Percentiles rank a stretch among this genome's conserved stretches.
Evolutionary conservation across 2,888 invertebrate genomes (phyloP).

Genomic region (Idaea straminata): DNA sequence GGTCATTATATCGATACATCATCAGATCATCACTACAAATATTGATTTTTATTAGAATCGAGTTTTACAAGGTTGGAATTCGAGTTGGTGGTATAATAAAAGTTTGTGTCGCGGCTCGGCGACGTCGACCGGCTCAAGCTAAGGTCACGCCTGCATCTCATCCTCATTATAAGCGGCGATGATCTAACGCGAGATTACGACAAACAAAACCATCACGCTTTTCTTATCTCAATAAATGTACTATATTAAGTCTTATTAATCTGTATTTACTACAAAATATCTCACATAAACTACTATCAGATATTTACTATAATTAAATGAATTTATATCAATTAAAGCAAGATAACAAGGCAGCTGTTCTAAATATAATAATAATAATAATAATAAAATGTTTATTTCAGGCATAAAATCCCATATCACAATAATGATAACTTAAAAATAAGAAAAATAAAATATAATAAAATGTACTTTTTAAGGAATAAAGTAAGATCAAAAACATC

Average conservation of each 20-base stretch:
- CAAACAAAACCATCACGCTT: constrained; percentile 28
- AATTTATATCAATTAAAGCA: background rate
- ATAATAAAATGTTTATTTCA: no score
- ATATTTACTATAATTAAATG: constrained; percentile 18
- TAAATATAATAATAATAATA: no score
- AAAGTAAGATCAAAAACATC: no score
- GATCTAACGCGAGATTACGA: constrained; percentile 48
- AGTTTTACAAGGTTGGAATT: constrained; percentile 7
- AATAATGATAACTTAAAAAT: no score
- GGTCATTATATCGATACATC: background rate
- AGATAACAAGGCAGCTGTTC: no score
- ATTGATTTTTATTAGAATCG: background rate
- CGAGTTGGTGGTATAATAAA: constrained; percentile 25
- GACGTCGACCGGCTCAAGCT: constrained; percentile 23
- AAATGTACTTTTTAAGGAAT: no score
- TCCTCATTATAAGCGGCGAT: constrained; percentile 59
- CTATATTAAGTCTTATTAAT: background rate
- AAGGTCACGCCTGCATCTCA: constrained; percentile 57
- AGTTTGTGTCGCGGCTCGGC: constrained; percentile 2
- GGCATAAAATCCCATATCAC: no score
- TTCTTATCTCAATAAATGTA: constrained; percentile 19
- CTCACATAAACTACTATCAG: background rate
- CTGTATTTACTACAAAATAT: constrained; percentile 5
- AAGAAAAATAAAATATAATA: no score
- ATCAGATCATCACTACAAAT: background rate